Percentiles rank a stretch among this genome's conserved stretches.
Evolutionary conservation across 2,797 vertebrate species (phyloP).

Genomic region (Myotis myotis): DNA sequence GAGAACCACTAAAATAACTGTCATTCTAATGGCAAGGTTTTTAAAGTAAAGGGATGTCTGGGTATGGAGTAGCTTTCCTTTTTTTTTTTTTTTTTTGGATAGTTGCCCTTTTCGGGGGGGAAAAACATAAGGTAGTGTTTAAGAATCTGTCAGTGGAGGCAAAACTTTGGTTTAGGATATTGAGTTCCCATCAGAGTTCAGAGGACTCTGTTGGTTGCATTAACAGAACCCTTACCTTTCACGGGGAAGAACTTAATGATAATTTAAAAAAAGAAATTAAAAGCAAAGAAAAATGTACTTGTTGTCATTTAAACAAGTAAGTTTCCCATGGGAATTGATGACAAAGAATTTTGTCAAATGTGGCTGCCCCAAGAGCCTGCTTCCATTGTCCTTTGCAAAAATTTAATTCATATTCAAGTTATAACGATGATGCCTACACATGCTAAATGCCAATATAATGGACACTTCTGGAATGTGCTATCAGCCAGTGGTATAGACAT

Average conservation of each 20-base stretch:
- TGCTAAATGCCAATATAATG: neutral
- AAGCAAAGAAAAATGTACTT: conserved; percentile 8
- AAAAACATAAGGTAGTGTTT: neutral
- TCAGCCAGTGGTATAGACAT: neutral
- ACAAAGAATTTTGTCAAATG: neutral
- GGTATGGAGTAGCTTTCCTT: neutral
- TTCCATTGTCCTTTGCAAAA: neutral
- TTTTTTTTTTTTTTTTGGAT: neutral
- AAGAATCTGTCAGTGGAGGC: neutral
- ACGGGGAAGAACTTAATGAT: neutral
- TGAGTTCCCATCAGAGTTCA: neutral
- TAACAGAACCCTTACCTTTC: neutral
- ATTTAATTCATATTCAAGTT: neutral
- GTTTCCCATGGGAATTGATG: neutral
- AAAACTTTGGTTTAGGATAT: neutral
- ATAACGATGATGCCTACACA: neutral
- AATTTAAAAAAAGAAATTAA: neutral
- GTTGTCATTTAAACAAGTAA: neutral
- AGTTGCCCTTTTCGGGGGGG: neutral
- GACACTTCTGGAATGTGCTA: neutral
- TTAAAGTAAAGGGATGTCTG: neutral
- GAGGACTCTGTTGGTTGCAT: neutral
- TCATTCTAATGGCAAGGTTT: neutral
- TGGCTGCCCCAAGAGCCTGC: neutral
- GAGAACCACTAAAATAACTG: conserved; percentile 27